A percentile compares a stretch with the other conserved stretches of the same genome.
Conservation (phyloP, 2,113 vertebrate genomes). For the Pomatostomus ruficeps region DNA sequence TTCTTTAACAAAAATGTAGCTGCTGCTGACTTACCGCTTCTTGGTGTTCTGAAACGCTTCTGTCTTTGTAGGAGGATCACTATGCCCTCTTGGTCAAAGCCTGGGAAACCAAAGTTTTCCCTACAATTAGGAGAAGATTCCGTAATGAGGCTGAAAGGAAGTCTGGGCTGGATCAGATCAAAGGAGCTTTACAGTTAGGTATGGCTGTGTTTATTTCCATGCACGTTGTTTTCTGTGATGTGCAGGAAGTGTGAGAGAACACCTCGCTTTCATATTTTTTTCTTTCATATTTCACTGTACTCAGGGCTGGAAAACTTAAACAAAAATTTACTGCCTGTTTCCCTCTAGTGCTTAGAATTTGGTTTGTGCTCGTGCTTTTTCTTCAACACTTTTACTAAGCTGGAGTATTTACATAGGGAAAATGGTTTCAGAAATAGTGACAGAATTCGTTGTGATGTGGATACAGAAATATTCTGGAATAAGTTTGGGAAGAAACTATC, state of each 20-base stretch:
- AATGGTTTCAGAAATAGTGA: not conserved
- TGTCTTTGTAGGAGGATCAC: conserved; percentile 88
- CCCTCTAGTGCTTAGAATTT: not conserved
- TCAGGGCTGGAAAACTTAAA: not conserved
- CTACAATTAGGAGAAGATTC: conserved; percentile 95
- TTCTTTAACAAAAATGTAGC: not conserved
- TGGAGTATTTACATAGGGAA: not conserved
- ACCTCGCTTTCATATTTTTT: too few species aligned
- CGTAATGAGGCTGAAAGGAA: conserved; percentile 97
- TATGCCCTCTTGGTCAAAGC: conserved; percentile 96
- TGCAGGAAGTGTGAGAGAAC: not conserved
- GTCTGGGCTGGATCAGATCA: conserved; percentile 96
- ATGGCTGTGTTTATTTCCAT: not conserved
- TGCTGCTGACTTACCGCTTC: not conserved
- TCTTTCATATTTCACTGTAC: not conserved
- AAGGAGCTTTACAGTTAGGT: conserved; percentile 96
- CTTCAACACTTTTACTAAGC: not conserved
- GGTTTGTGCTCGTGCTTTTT: not conserved
- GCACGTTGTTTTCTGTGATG: accelerated
- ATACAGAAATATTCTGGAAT: not conserved
- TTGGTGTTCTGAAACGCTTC: not conserved
- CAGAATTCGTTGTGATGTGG: not conserved
- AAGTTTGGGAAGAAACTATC: not conserved
- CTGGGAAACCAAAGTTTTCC: conserved; percentile 98
- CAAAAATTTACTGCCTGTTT: not conserved